Evolutionary conservation across 2,113 vertebrate genomes (phyloP).

Genomic region (Psilopsiagon aymara): DNA sequence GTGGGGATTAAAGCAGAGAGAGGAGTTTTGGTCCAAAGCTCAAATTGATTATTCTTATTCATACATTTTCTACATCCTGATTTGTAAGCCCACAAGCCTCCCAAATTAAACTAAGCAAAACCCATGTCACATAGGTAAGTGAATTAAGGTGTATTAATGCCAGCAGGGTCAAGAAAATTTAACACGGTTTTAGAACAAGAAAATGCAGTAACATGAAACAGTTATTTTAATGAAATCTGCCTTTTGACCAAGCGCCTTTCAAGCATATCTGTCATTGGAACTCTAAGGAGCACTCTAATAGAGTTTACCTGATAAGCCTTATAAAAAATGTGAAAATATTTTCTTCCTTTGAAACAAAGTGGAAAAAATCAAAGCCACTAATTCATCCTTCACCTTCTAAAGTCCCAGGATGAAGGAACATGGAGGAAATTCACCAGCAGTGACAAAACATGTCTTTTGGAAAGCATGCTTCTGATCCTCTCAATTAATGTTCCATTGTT

Average conservation of each 20-base stretch:
- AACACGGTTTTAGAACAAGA: neutral
- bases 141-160: neutral
- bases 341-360: constrained; percentile 10
- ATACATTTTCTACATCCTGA: neutral
- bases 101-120: neutral
- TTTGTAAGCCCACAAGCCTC: neutral
- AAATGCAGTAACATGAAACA: neutral
- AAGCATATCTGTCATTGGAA: neutral
- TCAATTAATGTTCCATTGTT: constrained; percentile 34
- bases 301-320: neutral
- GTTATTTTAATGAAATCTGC: neutral
- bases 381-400: constrained; percentile 8
- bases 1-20: neutral
- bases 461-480: constrained; percentile 15
- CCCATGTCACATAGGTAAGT: neutral
- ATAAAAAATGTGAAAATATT: neutral
- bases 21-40: neutral
- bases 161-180: neutral
- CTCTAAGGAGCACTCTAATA: neutral
- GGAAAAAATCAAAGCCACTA: constrained; percentile 1
- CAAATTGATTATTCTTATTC: neutral
- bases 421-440: neutral
- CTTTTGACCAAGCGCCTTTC: neutral
- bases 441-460: neutral
- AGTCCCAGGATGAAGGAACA: neutral